Percentiles rank a stretch among this genome's conserved stretches.
Evolutionary conservation across 2,888 invertebrate species (phyloP).

Genomic region (Eupithecia subumbrata): DNA sequence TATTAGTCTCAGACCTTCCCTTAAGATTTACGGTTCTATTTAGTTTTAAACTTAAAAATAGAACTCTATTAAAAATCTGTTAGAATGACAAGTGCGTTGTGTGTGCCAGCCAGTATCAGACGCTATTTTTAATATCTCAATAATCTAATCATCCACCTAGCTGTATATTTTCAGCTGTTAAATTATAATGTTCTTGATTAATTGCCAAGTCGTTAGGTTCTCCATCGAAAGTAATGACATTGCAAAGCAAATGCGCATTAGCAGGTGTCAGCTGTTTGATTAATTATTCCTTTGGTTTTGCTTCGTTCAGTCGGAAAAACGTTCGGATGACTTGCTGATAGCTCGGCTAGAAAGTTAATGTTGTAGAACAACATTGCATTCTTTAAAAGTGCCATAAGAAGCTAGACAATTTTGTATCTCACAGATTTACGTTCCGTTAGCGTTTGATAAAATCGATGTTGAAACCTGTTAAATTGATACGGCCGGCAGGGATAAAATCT

Average conservation of each 20-base stretch:
- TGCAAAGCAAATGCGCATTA: conserved; percentile 32
- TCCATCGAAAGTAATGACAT: conserved; percentile 33
- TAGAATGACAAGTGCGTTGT: background rate
- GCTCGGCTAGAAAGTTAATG: conserved; percentile 40
- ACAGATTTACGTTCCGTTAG: background rate
- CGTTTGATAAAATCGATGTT: background rate
- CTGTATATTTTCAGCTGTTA: conserved; percentile 4
- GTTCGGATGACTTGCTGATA: conserved; percentile 53
- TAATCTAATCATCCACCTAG: conserved; percentile 15
- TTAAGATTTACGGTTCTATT: background rate
- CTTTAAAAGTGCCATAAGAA: background rate
- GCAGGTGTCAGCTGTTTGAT: conserved; percentile 53
- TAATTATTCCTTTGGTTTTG: conserved; percentile 52
- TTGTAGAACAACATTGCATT: conserved; percentile 11
- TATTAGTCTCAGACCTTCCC: background rate
- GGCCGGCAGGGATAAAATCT: conserved; percentile 17
- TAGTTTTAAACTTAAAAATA: background rate
- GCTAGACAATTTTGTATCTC: background rate
- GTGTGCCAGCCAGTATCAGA: conserved; percentile 10
- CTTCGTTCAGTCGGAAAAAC: conserved; percentile 44
- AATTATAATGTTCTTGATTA: conserved; percentile 12
- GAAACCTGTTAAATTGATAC: conserved; percentile 7
- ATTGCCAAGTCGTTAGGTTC: conserved; percentile 21
- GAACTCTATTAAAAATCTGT: background rate
- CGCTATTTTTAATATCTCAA: conserved; percentile 12